phyloP scores from a whole-genome alignment of 2,113 vertebrate genomes.

The Benitochromis conjunctus region DNA sequence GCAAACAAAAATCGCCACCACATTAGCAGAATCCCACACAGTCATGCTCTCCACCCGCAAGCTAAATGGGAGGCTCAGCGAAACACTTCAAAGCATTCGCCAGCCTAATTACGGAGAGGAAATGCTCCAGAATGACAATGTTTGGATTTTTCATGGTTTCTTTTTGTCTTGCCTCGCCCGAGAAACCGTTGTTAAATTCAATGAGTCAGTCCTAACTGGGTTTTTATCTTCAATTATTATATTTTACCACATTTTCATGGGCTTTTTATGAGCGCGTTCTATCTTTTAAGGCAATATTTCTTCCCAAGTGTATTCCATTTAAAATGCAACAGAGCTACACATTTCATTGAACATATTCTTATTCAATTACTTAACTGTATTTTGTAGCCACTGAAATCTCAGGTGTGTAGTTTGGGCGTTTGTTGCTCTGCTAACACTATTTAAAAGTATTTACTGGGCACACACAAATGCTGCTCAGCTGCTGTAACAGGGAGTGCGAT shows the following conservation, averaged over 20 bases:
- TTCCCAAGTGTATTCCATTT: background rate
- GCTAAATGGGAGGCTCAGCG: conserved; percentile 38
- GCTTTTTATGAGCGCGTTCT: background rate
- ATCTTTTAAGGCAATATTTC: background rate
- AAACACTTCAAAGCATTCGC: conserved; percentile 50
- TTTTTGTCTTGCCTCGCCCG: conserved; percentile 16
- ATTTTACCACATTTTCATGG: background rate
- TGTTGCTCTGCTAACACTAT: conserved; percentile 8
- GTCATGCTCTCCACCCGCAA: conserved; percentile 26
- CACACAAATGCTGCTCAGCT: background rate
- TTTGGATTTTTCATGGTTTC: conserved; percentile 35
- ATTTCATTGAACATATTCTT: background rate
- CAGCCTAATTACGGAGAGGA: conserved; percentile 36
- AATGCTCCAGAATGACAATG: conserved; percentile 54
- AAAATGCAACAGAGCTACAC: background rate
- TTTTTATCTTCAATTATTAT: background rate
- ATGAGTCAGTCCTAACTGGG: conserved; percentile 14
- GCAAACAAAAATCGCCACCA: conserved; percentile 38
- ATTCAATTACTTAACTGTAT: background rate
- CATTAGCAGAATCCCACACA: conserved; percentile 45
- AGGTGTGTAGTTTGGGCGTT: conserved; percentile 8
- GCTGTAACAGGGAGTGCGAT: background rate
- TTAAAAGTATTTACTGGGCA: conserved; percentile 5
- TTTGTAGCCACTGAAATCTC: background rate
- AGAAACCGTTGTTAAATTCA: conserved; percentile 54